Percentiles rank a stretch among this genome's conserved stretches.
These are phyloP conservation scores for Megalurothrips usitatus DNA, from an alignment of 2,888 invertebrate species.

Conservation along the genomic window DNA sequence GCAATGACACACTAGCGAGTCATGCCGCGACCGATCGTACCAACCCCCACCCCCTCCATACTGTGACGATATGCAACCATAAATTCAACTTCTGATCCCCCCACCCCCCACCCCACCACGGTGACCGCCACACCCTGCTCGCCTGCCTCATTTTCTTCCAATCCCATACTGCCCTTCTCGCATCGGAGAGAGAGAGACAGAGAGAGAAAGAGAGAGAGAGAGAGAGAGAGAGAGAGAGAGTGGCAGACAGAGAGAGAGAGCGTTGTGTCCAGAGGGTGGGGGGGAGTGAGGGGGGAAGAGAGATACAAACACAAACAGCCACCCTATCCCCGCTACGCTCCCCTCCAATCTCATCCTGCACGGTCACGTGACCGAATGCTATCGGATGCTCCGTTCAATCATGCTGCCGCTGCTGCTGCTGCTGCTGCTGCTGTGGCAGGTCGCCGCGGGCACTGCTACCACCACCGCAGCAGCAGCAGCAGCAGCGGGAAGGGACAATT, in stretches of 20 bases:
- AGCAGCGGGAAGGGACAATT: background rate
- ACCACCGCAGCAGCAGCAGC: too few relatives aligned
- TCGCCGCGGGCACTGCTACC: background rate
- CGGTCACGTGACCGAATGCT: background rate
- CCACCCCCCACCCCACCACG: too few relatives aligned
- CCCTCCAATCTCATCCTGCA: background rate
- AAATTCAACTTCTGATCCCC: too few relatives aligned
- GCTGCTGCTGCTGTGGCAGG: background rate
- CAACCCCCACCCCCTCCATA: too few relatives aligned
- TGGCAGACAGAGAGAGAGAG: background rate
- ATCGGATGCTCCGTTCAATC: constrained; percentile 18
- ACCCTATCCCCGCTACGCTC: background rate
- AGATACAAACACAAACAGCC: background rate
- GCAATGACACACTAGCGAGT: too few relatives aligned
- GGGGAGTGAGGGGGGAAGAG: background rate
- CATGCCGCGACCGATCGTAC: too few relatives aligned
- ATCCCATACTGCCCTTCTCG: too few relatives aligned
- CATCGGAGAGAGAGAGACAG: background rate
- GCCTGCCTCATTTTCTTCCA: too few relatives aligned
- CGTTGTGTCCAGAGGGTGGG: background rate
- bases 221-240: background rate
- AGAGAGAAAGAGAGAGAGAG: background rate
- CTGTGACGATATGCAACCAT: too few relatives aligned
- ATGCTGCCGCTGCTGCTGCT: background rate
- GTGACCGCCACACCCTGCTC: too few relatives aligned